phyloP scores from a whole-genome alignment of 2,888 invertebrate genomes.

The Orthosia gothica region DNA sequence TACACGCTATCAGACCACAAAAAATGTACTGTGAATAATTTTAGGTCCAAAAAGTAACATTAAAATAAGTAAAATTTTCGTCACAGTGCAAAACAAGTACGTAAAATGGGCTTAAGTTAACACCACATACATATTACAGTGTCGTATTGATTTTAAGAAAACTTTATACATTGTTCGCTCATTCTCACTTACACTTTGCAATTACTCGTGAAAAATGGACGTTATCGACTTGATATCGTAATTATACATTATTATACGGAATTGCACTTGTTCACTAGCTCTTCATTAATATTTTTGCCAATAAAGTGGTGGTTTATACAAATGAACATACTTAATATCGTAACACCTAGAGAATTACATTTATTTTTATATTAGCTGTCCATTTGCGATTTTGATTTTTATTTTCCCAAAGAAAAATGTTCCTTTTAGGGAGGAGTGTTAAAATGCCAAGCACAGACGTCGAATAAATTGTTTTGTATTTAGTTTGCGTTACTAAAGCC shows the following conservation, averaged over 20 bases:
- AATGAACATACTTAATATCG: constrained; percentile 60
- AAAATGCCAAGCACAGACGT: constrained; percentile 60
- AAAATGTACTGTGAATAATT: constrained; percentile 8
- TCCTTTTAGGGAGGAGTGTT: constrained; percentile 16
- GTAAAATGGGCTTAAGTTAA: constrained; percentile 46
- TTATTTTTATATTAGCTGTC: constrained; percentile 42
- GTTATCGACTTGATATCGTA: constrained; percentile 80
- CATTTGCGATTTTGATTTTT: constrained; percentile 40
- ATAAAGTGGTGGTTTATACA: constrained; percentile 71
- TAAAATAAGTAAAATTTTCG: constrained; percentile 14
- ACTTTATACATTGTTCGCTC: constrained; percentile 65
- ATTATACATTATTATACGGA: constrained; percentile 83
- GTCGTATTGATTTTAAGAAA: constrained; percentile 56
- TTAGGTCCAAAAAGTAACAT: background rate
- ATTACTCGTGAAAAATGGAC: constrained; percentile 86
- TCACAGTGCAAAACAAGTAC: constrained; percentile 57
- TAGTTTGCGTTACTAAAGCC: background rate
- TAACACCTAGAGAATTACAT: constrained; percentile 46
- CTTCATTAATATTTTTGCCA: constrained; percentile 76
- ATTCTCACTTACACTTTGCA: constrained; percentile 75
- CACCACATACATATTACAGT: constrained; percentile 28
- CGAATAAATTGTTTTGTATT: background rate
- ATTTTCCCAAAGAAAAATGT: constrained; percentile 3
- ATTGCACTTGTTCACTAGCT: constrained; percentile 87
- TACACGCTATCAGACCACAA: no score